Percentiles rank a stretch among this genome's conserved stretches.
Evolutionary conservation across 1,140 invertebrate genomes (phyloP).

Genomic region (Subanguina moxae): DNA sequence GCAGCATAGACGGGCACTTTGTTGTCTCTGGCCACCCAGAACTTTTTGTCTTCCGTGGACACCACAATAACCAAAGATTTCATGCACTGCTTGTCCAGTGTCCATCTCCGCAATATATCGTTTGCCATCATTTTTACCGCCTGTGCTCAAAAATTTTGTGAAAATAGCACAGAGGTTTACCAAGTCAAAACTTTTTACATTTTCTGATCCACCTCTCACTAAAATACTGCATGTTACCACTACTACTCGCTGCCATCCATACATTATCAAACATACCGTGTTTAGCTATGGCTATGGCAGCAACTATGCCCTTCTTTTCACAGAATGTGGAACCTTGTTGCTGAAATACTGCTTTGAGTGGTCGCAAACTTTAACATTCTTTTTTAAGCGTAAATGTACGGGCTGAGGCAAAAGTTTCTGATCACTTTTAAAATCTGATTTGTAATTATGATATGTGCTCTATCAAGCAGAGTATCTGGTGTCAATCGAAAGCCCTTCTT

Average conservation of each 20-base stretch:
- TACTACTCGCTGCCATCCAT: no score
- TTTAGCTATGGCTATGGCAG: constrained; percentile 51
- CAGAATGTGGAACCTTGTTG: constrained; percentile 49
- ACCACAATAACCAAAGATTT: constrained; percentile 53
- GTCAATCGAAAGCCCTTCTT: no score
- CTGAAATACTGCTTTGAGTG: constrained; percentile 19
- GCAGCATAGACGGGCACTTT: constrained; percentile 54
- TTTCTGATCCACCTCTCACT: constrained; percentile 40
- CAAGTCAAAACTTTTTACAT: constrained; percentile 32
- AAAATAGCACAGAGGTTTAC: constrained; percentile 13
- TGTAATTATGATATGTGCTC: no score
- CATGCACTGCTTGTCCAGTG: constrained; percentile 50
- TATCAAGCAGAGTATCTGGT: no score
- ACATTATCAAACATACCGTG: constrained; percentile 22
- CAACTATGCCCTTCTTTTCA: constrained; percentile 54
- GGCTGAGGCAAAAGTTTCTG: no score
- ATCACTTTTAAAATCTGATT: no score
- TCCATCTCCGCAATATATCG: constrained; percentile 48
- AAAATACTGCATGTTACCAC: no score
- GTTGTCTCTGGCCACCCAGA: constrained; percentile 54
- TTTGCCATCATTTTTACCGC: constrained; percentile 53
- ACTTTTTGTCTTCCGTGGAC: constrained; percentile 49
- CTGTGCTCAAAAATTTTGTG: constrained; percentile 32
- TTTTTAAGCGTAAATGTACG: no score
- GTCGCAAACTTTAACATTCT: no score